Evolutionary conservation across 2,113 vertebrate genomes (phyloP).

Genomic region (Nibea coibor): DNA sequence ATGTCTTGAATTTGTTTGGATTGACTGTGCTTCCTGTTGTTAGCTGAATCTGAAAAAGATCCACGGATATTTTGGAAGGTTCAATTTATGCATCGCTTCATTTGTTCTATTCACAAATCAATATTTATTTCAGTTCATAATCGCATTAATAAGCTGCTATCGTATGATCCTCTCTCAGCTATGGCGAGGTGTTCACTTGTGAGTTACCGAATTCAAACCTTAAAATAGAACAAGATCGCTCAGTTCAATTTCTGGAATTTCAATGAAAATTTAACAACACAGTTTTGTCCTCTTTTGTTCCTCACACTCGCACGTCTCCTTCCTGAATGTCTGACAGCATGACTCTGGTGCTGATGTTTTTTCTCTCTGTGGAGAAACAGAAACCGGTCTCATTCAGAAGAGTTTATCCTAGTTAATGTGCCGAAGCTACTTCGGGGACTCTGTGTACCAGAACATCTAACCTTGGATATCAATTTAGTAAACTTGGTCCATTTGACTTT

Average conservation of each 20-base stretch:
- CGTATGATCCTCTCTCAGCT: neutral
- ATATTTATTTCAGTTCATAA: neutral
- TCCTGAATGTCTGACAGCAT: neutral
- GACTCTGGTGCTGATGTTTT: neutral
- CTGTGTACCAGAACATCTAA: neutral
- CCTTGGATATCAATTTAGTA: conserved; percentile 2
- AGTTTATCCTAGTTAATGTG: neutral
- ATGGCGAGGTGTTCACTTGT: neutral
- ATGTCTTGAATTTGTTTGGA: neutral
- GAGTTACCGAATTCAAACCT: neutral
- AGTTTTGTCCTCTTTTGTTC: neutral
- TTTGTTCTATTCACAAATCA: conserved; percentile 6
- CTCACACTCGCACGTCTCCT: neutral
- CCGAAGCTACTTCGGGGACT: neutral
- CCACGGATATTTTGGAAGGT: neutral
- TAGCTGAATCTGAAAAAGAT: neutral
- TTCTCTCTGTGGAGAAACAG: neutral
- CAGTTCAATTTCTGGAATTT: neutral
- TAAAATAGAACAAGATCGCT: neutral
- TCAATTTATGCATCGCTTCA: neutral
- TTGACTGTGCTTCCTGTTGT: neutral
- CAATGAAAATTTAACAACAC: neutral
- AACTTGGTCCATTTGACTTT: conserved; percentile 4
- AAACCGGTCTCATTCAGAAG: conserved; percentile 1
- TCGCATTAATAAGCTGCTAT: neutral